Base-by-base conservation (phyloP, 2,113 vertebrate genomes). In the Triplophysa tibetana region DNA sequence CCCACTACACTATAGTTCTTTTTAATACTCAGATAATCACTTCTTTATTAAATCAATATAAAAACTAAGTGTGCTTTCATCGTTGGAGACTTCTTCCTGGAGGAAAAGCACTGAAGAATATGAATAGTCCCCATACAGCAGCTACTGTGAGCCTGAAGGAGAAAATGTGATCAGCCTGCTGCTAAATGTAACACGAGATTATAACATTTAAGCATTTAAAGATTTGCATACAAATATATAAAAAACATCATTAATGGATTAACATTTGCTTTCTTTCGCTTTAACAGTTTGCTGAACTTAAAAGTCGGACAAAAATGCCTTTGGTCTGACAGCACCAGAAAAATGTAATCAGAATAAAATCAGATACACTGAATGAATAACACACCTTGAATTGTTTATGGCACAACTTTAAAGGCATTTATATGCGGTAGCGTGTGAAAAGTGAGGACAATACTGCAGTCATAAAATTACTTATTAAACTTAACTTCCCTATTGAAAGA, bases 391-490 rank as follows among this genome's bases (percentile, higher is more conserved):
- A 67, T 9, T 68, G 67, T 54, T 70, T 54, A 54, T 14, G 1
- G 41, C 26, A 23, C 4, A 29, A 73, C 10, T 38, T 23, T 54
- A 19, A 54, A 70, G 1, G 29, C 17, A 72, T 61, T 24, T 17
- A 61, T 74, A 43, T 43, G 38, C 29, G 14, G 3, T 19, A 45
- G 56, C 43, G 70, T 45, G 56, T 61, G 23, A 61, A 48, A 24
- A 7, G 1, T 13, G 24, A 56, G 69, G 50, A 72, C n/a, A 21
- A 72, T 58, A 58, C 12, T 56, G 48, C 48, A 10, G 8, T 61
- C 21, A 63, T 41, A 74, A 45, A 74, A 74, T 74, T 56, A 52
- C 54, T 75, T 75, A 75, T 75, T 23, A 75, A 62, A 26, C 58
- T 6, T 45, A 61, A 75, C 58, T 75, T 75, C 72, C 72, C 58